Evolutionary conservation across 2,888 invertebrate species (phyloP).

Genomic region (Lissonota sp.): DNA sequence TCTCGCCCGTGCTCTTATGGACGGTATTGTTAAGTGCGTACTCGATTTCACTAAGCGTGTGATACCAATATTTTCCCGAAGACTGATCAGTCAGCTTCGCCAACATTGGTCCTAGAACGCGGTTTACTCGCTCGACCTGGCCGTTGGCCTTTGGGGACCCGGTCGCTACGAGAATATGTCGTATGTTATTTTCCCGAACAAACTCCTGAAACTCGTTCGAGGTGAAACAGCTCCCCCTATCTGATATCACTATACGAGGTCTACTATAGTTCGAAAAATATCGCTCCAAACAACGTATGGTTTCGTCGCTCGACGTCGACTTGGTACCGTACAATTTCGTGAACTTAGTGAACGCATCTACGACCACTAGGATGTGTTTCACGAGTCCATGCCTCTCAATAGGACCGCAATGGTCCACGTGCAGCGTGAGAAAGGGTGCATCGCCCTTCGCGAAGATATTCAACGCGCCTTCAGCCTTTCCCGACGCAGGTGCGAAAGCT

Average conservation of each 20-base stretch:
- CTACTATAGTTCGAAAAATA: neutral
- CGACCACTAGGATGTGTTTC: neutral
- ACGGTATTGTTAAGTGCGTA: constrained; percentile 65
- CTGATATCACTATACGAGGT: neutral
- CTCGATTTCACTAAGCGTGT: constrained; percentile 54
- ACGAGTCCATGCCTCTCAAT: neutral
- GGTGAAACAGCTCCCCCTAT: constrained; percentile 66
- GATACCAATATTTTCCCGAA: constrained; percentile 59
- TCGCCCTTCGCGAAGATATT: neutral
- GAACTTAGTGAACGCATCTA: neutral
- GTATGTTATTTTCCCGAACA: constrained; percentile 43
- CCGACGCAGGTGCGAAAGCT: neutral
- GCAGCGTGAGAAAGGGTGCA: neutral
- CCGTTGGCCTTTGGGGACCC: constrained; percentile 69
- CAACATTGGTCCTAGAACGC: constrained; percentile 58
- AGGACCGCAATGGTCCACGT: constrained; percentile 11
- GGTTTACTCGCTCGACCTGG: constrained; percentile 66
- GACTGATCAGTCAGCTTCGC: constrained; percentile 53
- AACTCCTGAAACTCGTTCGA: constrained; percentile 64
- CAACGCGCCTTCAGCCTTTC: constrained; percentile 4
- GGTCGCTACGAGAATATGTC: constrained; percentile 63
- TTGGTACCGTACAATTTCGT: neutral
- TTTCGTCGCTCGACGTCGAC: neutral
- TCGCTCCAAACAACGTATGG: neutral
- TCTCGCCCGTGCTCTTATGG: constrained; percentile 70